Conservation (phyloP, 2,113 vertebrate genomes). For the Phrynocephalus versicolor region DNA sequence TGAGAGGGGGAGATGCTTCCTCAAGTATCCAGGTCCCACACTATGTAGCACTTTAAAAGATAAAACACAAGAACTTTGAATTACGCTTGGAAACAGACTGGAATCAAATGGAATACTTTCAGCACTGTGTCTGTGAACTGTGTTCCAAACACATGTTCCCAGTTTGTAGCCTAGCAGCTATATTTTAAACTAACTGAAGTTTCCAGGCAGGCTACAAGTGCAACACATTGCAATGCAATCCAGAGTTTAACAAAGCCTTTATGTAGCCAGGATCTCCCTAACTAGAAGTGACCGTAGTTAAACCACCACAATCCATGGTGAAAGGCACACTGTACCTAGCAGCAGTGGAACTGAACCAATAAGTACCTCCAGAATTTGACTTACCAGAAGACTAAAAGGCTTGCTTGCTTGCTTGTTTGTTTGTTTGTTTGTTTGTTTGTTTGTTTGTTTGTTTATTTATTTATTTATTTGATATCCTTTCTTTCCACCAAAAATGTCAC, state of each 20-base stretch:
- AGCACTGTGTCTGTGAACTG: not conserved
- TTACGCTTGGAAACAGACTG: not conserved
- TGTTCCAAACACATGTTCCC: not conserved
- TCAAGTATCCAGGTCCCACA: not conserved
- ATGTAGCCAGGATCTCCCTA: not conserved
- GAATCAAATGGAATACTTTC: not conserved
- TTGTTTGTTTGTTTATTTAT: no score
- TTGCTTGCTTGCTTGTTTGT: no score
- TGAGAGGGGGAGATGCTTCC: not conserved
- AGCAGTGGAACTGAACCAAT: not conserved
- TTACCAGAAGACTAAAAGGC: no score
- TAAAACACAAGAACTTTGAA: not conserved
- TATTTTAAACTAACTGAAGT: not conserved
- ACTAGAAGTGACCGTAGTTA: not conserved
- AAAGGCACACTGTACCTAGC: not conserved
- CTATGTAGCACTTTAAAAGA: not conserved
- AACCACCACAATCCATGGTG: not conserved
- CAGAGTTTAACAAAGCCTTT: not conserved
- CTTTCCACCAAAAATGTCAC: no score
- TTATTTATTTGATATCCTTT: no score
- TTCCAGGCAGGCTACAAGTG: not conserved
- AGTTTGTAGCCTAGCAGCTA: not conserved
- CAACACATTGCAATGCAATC: not conserved
- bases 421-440: no score
- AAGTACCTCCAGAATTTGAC: not conserved